Evolutionary conservation across 2,888 invertebrate species (phyloP).

Genomic region (Hoplodrina blanda): DNA sequence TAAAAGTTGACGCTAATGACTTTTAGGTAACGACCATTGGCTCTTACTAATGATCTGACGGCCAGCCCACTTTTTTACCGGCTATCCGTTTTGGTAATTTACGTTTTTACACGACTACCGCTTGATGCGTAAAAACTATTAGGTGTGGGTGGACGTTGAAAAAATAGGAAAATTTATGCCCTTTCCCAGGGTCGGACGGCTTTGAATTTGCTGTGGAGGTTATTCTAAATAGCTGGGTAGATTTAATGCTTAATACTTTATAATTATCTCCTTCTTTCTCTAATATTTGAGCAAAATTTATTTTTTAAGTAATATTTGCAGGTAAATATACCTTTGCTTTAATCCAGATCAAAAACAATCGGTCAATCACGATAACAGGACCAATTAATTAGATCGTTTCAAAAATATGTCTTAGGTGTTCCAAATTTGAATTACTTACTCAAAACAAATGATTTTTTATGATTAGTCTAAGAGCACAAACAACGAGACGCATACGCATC

Average conservation of each 20-base stretch:
- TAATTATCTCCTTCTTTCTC: constrained; percentile 8
- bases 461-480: background rate
- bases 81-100: constrained; percentile 87
- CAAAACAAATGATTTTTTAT: too few species aligned
- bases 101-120: constrained; percentile 81
- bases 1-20: constrained; percentile 90
- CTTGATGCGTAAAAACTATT: constrained; percentile 74
- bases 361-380: background rate
- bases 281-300: background rate
- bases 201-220: constrained; percentile 23
- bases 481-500: background rate
- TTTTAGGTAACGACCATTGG: constrained; percentile 90
- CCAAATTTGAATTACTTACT: background rate
- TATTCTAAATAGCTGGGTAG: constrained; percentile 25
- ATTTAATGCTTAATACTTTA: constrained; percentile 39
- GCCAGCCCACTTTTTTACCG: constrained; percentile 88
- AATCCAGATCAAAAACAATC: background rate
- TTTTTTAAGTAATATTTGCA: too few species aligned
- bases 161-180: constrained; percentile 65
- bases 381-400: background rate
- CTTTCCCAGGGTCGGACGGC: constrained; percentile 42
- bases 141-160: constrained; percentile 65
- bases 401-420: background rate
- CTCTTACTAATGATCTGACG: constrained; percentile 85
- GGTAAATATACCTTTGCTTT: background rate